Evolutionary conservation across 2,797 vertebrate species (phyloP), one percentile per base, ranked within the genome.

Genomic region (Darevskia nairensis): DNA sequence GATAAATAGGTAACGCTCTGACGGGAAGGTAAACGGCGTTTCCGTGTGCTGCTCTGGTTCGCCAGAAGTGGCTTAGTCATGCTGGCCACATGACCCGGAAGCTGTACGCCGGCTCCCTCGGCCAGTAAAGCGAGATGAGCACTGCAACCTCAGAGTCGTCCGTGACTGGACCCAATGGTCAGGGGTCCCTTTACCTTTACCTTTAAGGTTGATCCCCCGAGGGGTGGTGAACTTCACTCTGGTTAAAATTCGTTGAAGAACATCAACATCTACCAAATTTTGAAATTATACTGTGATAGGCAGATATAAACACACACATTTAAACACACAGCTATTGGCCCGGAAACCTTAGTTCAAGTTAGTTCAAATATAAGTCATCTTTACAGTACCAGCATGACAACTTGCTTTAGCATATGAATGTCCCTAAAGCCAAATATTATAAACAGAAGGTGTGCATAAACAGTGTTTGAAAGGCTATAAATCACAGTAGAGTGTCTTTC

Each of bases 381-480:
- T 78, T 78, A 35, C 35, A 35, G 35, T 35, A 69, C 15, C 64
- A 72, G 77, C 23, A 29, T 13, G 13, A 79, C 13, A 44, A 27
- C 21, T 79, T 41, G 23, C n/a, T 59, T 79, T 85, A 59, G 39
- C 82, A 44, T 84, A 80, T 64, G 55, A 21, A 46, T 80, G 15
- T 19, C 39, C 46, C 55, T 7, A 72, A 71, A 27, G 68, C 39
- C 66, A 85, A 32, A 74, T 23, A 85, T 66, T 6, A 46, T 80
- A 85, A 80, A 74, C 21, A 61, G 50, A 44, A 74, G 76, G n/a
- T 86, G 50, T 50, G 19, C 25, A 39, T 68, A 66, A 88, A 74
- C 68, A 80, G 23, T 85, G 15, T 85, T 8, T 29, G 55, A 85
- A 50, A 89, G 15, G 50, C 35, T 21, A 75, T 80, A 80, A 74